Conservation (phyloP, 2,797 vertebrate species). For the Coreius guichenoti region DNA sequence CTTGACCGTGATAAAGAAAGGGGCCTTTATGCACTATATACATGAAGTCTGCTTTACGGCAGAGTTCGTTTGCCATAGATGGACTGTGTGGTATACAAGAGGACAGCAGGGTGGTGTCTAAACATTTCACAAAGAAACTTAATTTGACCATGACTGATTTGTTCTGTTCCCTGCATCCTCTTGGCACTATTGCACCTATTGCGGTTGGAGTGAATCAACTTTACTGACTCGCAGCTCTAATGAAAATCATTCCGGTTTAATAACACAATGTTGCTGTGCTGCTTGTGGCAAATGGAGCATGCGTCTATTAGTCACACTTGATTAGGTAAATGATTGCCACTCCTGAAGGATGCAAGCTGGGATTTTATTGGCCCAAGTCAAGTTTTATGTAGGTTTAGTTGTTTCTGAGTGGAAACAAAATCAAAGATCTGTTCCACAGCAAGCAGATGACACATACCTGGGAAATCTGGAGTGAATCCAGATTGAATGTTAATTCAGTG, state of each 20-base stretch:
- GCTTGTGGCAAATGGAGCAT: slow-evolving; percentile 35
- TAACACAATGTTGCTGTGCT: slow-evolving; percentile 43
- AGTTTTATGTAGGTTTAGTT: neutral
- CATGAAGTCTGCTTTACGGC: neutral
- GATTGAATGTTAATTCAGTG: slow-evolving; percentile 19
- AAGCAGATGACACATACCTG: neutral
- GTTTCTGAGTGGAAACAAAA: neutral
- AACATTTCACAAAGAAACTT: slow-evolving; percentile 70
- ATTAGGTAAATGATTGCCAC: slow-evolving; percentile 33
- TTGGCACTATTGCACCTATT: slow-evolving; percentile 67
- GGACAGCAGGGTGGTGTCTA: slow-evolving; percentile 47
- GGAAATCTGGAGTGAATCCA: neutral
- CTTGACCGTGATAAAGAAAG: slow-evolving; percentile 5
- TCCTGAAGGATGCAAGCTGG: slow-evolving; percentile 11
- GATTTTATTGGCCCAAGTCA: slow-evolving; percentile 5
- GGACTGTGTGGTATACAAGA: slow-evolving; percentile 38
- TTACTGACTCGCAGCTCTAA: slow-evolving; percentile 59
- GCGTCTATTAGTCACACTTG: slow-evolving; percentile 54
- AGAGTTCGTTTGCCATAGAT: neutral
- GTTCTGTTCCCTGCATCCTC: slow-evolving; percentile 58
- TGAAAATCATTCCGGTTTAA: slow-evolving; percentile 55
- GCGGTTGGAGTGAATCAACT: slow-evolving; percentile 61
- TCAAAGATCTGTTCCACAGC: slow-evolving; percentile 7
- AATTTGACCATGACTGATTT: slow-evolving; percentile 68
- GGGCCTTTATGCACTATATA: neutral